These are phyloP conservation scores for Drosophila lacertosa DNA, from an alignment of 1,140 invertebrate species.

Conservation along the genomic window DNA sequence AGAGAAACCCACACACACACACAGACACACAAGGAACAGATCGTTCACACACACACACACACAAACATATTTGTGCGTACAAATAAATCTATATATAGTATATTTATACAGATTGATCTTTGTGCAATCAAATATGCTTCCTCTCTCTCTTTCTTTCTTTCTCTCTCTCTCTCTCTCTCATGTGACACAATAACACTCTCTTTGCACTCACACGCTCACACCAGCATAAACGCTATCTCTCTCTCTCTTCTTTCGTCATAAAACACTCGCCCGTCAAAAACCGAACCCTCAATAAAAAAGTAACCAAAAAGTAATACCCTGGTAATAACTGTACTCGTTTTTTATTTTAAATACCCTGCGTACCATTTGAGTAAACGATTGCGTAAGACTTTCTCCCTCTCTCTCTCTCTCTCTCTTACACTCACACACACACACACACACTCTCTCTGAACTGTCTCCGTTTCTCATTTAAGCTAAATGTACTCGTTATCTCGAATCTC, in stretches of 20 bases:
- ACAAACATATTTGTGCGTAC: conserved; percentile 2
- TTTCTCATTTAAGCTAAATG: conserved; percentile 12
- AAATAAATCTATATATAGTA: neutral
- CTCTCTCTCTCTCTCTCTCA: conserved; percentile 1
- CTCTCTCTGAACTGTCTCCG: neutral
- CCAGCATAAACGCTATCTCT: neutral
- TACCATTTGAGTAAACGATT: conserved; percentile 45
- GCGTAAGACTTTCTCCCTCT: conserved; percentile 34
- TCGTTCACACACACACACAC: conserved; percentile 8
- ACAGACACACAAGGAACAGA: conserved; percentile 16
- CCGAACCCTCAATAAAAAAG: conserved; percentile 17
- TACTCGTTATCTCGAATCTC: conserved; percentile 17
- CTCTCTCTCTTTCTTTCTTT: conserved; percentile 5
- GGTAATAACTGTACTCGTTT: conserved; percentile 37
- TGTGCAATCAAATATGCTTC: conserved; percentile 3
- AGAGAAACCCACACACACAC: conserved; percentile 8
- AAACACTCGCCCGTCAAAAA: conserved; percentile 1
- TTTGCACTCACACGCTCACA: neutral
- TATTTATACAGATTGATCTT: neutral
- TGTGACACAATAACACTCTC: neutral
- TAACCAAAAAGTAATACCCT: conserved; percentile 18
- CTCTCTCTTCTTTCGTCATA: neutral
- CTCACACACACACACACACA: neutral
- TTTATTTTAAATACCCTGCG: conserved; percentile 28
- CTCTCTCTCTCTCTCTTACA: conserved; percentile 11